A percentile compares a stretch with the other conserved stretches of the same genome.
phyloP scores from a whole-genome alignment of 2,113 vertebrate species.

The Syngnathus floridae region DNA sequence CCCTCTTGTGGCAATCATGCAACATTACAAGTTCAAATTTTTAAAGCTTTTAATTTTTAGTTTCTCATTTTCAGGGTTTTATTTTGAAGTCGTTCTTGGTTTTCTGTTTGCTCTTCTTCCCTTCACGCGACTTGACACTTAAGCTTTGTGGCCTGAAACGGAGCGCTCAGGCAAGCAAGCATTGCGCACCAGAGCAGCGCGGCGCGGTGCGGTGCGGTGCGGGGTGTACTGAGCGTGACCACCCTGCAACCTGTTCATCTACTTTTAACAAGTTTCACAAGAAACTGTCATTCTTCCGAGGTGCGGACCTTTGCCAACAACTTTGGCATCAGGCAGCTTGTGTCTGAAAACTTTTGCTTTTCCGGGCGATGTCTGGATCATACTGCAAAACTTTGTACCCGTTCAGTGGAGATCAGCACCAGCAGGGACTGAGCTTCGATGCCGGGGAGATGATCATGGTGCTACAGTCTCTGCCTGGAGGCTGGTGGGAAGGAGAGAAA shows the following conservation, averaged over 20 bases:
- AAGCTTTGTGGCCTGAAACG: not conserved
- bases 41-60: not conserved
- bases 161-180: not conserved
- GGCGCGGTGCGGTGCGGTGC: not conserved
- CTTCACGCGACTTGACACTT: not conserved
- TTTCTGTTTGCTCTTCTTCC: not conserved
- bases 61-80: constrained; percentile 4
- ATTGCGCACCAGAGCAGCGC: not conserved
- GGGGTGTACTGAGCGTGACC: constrained; percentile 16
- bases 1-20: not conserved
- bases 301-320: not conserved
- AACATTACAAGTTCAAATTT: too few relatives aligned
- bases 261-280: constrained; percentile 9
- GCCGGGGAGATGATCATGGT: constrained; percentile 85
- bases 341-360: not conserved
- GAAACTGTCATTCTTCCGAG: not conserved
- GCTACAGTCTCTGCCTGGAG: constrained; percentile 82
- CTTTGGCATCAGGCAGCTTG: not conserved
- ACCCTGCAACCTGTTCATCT: constrained; percentile 28
- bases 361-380: constrained; percentile 64
- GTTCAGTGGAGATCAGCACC: constrained; percentile 86
- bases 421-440: constrained; percentile 84
- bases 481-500: constrained; percentile 97
- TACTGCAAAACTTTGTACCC: constrained; percentile 85
- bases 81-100: constrained; percentile 10